phyloP scores from a whole-genome alignment of 2,888 invertebrate species.

The Campoletis raptor region DNA sequence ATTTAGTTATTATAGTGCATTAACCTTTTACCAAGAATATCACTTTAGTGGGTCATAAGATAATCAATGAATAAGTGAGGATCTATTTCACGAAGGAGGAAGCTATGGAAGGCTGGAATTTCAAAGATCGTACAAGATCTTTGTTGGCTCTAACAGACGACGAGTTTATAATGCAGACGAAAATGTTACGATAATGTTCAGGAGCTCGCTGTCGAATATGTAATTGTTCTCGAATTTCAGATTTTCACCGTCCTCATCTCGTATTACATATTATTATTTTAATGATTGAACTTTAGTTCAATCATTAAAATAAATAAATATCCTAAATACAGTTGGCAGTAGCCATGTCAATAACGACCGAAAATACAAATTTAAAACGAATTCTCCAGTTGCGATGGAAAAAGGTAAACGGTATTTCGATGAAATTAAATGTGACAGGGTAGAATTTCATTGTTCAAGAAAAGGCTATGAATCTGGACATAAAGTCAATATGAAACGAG shows the following conservation, averaged over 20 bases:
- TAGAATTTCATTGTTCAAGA: neutral
- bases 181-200: neutral
- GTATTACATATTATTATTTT: neutral
- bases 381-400: neutral
- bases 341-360: neutral
- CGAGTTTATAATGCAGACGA: neutral
- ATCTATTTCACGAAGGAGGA: neutral
- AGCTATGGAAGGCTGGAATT: neutral
- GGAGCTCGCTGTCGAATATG: neutral
- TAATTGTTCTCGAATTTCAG: neutral
- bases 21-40: neutral
- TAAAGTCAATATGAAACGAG: neutral
- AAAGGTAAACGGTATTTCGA: neutral
- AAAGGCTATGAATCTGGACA: neutral
- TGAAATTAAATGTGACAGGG: conserved; percentile 6
- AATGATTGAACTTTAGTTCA: too few relatives aligned
- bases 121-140: neutral
- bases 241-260: neutral
- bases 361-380: neutral
- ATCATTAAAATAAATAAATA: neutral
- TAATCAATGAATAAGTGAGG: neutral
- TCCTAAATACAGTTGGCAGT: neutral
- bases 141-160: neutral
- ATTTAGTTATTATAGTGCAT: neutral
- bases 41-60: neutral